Conservation (phyloP, 2,797 vertebrate genomes). For the Coracias cyanogaster region DNA sequence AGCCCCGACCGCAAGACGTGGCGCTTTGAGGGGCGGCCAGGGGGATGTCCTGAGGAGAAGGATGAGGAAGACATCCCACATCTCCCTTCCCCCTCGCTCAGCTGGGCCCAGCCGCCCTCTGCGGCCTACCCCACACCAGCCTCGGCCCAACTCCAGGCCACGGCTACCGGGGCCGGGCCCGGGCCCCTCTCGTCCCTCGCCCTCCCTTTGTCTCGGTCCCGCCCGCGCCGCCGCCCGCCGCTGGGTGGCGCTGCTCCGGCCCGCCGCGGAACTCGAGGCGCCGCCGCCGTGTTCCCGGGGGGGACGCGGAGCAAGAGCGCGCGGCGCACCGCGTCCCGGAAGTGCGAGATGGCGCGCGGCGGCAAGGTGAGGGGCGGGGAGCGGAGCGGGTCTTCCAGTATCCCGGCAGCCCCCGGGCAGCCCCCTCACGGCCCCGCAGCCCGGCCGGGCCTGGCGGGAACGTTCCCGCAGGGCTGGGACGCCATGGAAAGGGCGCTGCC, state of each 20-base stretch:
- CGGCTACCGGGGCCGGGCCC: accelerated
- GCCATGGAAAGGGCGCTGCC: neutral
- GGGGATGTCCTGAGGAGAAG: neutral
- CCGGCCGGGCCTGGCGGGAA: neutral
- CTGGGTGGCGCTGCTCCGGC: neutral
- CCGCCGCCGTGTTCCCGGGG: neutral
- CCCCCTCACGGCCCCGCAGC: too few relatives aligned
- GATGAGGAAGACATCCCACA: accelerated
- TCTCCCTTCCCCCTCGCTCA: accelerated
- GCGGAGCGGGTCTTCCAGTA: accelerated
- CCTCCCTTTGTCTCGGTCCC: accelerated
- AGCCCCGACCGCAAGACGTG: accelerated
- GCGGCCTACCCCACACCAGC: accelerated
- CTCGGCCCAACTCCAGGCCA: neutral
- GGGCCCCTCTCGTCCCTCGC: too few relatives aligned
- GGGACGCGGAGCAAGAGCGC: neutral
- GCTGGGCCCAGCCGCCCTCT: accelerated
- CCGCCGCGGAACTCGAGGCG: neutral
- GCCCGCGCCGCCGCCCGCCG: neutral
- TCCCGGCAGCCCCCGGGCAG: too few relatives aligned
- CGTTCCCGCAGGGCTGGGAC: neutral
- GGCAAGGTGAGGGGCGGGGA: slow-evolving; percentile 46
- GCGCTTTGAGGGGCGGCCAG: accelerated
- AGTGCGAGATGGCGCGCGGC: slow-evolving; percentile 39
- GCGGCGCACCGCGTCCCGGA: neutral